phyloP scores from a whole-genome alignment of 1,140 invertebrate genomes.

The Probaryconus sp. region DNA sequence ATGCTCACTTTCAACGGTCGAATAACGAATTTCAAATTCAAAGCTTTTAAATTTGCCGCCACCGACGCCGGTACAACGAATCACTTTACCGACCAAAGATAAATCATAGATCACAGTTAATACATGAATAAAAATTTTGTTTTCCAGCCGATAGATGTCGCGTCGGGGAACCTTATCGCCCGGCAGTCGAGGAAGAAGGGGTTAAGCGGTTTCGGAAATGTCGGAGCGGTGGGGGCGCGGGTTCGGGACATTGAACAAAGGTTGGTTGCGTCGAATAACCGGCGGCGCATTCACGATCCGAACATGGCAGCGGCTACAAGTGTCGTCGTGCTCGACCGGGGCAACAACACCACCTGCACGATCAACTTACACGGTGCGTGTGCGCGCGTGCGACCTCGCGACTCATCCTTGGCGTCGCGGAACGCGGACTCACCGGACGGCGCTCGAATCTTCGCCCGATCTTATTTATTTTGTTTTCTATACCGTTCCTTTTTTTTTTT shows the following conservation, averaged over 20 bases:
- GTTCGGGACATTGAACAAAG: conserved; percentile 70
- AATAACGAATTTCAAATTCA: too few species aligned
- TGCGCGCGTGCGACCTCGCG: conserved; percentile 33
- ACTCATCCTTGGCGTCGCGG: conserved; percentile 1
- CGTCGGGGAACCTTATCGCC: conserved; percentile 3
- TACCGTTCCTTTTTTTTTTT: conserved; percentile 11
- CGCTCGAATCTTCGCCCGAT: too few species aligned
- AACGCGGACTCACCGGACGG: background rate
- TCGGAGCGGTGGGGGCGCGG: conserved; percentile 54
- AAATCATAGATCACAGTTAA: too few species aligned
- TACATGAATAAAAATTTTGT: too few species aligned
- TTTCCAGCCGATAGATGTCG: conserved; percentile 9
- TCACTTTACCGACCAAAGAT: too few species aligned
- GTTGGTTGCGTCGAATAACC: conserved; percentile 65
- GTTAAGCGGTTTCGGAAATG: conserved; percentile 25
- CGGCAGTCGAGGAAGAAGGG: conserved; percentile 11
- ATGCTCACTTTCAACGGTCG: too few species aligned
- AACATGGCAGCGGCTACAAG: conserved; percentile 92
- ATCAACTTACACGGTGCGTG: conserved; percentile 94
- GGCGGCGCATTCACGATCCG: conserved; percentile 75
- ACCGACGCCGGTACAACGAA: too few species aligned
- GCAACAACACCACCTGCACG: conserved; percentile 96
- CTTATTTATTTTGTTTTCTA: too few species aligned
- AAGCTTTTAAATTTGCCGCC: too few species aligned
- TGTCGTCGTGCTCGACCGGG: conserved; percentile 94